Percentiles rank a stretch among this genome's conserved stretches.
These are phyloP conservation scores for Psammodynastes pulverulentus DNA, from an alignment of 2,113 vertebrate genomes.

Conservation along the genomic window DNA sequence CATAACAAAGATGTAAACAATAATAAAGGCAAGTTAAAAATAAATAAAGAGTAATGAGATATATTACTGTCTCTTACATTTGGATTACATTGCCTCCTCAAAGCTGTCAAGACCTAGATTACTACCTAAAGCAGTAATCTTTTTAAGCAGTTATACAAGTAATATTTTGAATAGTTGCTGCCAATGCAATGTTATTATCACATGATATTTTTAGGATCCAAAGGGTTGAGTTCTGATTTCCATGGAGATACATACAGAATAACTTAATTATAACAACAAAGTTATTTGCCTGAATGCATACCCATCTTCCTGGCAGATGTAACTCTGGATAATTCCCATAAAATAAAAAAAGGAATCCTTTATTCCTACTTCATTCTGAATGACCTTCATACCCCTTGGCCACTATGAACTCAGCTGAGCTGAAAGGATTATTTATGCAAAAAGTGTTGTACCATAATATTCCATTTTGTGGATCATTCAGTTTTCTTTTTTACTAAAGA, in stretches of 20 bases:
- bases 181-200: not conserved
- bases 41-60: not conserved
- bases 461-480: conserved; percentile 28
- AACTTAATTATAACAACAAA: not conserved
- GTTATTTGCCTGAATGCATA: not conserved
- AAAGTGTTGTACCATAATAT: not conserved
- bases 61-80: not conserved
- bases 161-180: not conserved
- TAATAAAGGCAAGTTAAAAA: not conserved
- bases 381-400: conserved; percentile 23
- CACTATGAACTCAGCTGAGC: conserved; percentile 6
- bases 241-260: not conserved
- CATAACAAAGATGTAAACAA: not conserved
- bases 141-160: not conserved
- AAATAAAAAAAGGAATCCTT: not conserved
- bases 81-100: not conserved
- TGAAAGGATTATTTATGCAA: conserved; percentile 29
- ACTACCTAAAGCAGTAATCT: not conserved
- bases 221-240: not conserved
- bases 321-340: not conserved
- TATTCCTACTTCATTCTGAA: not conserved
- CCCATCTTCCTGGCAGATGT: not conserved
- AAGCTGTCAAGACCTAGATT: not conserved
- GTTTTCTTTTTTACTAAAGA: conserved; percentile 20
- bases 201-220: not conserved